A percentile compares a stretch with the other conserved stretches of the same genome.
phyloP scores from a whole-genome alignment of 2,888 invertebrate species.

The Agapostemon virescens region DNA sequence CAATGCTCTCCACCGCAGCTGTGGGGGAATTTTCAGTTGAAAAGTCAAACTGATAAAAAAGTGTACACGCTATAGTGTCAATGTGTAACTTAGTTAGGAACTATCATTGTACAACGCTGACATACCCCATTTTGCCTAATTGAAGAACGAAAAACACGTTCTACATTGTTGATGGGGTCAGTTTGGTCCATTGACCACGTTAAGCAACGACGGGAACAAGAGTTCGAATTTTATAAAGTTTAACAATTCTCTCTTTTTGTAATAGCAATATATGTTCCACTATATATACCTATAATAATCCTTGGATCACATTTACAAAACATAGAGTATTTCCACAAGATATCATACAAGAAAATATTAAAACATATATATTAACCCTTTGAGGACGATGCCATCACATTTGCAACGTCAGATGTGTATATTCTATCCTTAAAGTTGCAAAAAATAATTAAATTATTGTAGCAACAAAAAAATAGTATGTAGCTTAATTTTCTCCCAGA shows the following conservation, averaged over 20 bases:
- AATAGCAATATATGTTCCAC: background rate
- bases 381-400: too few relatives aligned
- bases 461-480: too few relatives aligned
- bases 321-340: too few relatives aligned
- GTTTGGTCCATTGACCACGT: background rate
- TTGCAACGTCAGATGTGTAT: too few relatives aligned
- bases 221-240: background rate
- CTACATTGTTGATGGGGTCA: too few relatives aligned
- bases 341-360: too few relatives aligned
- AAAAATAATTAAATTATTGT: too few relatives aligned
- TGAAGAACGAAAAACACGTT: background rate
- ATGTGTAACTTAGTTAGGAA: background rate
- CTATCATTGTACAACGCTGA: background rate
- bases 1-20: background rate
- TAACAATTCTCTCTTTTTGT: background rate
- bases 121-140: slow-evolving; percentile 1
- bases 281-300: background rate
- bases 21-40: background rate
- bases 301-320: too few relatives aligned
- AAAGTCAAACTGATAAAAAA: slow-evolving; percentile 11
- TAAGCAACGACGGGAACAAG: background rate
- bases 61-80: background rate
- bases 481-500: too few relatives aligned
- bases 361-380: too few relatives aligned
- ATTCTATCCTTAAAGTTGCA: too few relatives aligned